A percentile compares a stretch with the other conserved stretches of the same genome.
phyloP scores from a whole-genome alignment of 2,113 vertebrate genomes.

The Vicugna pacos region DNA sequence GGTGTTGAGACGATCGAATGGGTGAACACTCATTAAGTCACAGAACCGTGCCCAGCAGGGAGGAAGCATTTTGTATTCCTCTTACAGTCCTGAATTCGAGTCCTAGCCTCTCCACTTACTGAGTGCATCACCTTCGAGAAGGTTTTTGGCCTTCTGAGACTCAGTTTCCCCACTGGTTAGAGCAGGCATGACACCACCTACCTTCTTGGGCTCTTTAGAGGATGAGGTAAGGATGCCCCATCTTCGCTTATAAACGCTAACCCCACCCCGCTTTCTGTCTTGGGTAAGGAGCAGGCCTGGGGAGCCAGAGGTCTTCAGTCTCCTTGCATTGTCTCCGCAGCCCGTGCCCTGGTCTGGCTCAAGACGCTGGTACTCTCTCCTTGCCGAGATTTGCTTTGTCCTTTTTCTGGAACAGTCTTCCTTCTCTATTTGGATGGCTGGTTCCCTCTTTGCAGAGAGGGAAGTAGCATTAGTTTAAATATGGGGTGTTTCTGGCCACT shows the following conservation, averaged over 20 bases:
- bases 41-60: not conserved
- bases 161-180: not conserved
- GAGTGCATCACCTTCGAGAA: not conserved
- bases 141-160: not conserved
- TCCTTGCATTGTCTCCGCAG: not conserved
- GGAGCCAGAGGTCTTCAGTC: not conserved
- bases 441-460: not conserved
- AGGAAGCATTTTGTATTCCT: too few species aligned
- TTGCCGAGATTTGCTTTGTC: not conserved
- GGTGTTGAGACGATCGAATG: not conserved
- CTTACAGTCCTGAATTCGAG: not conserved
- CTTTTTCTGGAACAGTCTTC: not conserved
- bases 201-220: too few species aligned
- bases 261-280: not conserved
- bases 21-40: too few species aligned
- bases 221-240: accelerated
- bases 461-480: not conserved
- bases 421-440: not conserved
- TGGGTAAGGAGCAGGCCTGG: not conserved
- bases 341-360: too few species aligned
- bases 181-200: not conserved
- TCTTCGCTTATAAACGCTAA: not conserved
- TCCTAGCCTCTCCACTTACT: not conserved
- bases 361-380: not conserved
- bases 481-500: not conserved